Base-by-base conservation (phyloP, 2,888 invertebrate genomes). In the Bedellia somnulentella region DNA sequence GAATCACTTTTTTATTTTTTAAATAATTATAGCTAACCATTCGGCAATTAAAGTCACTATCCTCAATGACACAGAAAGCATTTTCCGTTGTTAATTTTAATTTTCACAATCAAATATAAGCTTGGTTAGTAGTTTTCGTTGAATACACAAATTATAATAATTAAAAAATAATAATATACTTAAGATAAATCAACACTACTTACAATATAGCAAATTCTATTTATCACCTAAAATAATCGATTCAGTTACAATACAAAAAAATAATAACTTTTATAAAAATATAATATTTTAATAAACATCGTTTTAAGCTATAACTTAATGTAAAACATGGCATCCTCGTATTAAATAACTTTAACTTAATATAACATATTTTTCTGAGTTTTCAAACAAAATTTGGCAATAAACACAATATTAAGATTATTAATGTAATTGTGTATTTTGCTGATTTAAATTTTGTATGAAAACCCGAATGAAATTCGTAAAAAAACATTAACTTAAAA, bases 21-120 rank as follows among this genome's bases (percentile, higher is more conserved):
- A 64, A 77, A 77, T 76, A 77, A 77, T 77, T 77, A 77, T 76
- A 77, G 73, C 76, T 77, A 77, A 76, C 76, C 73, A 62, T 68
- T 63, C 76, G 73, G 73, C 71, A 68, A 73, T 75, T 67, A 71
- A 70, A 52, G 57, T 60, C 59, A 67, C 70, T 71, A 73, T 70
- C 57, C 62, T 67, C 66, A 51, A 75, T 71, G 73, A 75, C 73
- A 75, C 73, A 67, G 56, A 57, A 73, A 73, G 73, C 75, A 73
- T 71, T 66, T 67, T 59, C 61, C 66, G 67, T 68, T 68, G 70
- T 73, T 73, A 68, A 58, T 30, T 61, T 47, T 40, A 49, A n/a
- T n/a, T 45, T 49, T 47, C 47, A 54, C 49, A 52, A 47, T 57
- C 56, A 56, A 57, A 62, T n/a, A 53, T 54, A 54, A 52, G n/a